Percentiles rank a stretch among this genome's conserved stretches.
These are phyloP conservation scores for Stictocephala bisonia DNA, from an alignment of 2,888 invertebrate genomes.

Conservation along the genomic window DNA sequence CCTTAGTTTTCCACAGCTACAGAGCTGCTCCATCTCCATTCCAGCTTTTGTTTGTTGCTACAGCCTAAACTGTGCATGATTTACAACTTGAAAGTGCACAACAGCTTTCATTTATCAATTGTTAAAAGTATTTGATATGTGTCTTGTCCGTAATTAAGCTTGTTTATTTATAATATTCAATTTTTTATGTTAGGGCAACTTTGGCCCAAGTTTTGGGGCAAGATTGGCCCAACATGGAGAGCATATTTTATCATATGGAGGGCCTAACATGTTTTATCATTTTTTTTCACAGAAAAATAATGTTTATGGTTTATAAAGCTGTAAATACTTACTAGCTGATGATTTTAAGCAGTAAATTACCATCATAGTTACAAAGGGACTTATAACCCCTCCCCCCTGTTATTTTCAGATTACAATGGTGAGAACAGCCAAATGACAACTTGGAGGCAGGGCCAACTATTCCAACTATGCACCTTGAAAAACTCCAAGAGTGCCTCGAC, in stretches of 20 bases:
- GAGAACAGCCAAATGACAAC: conserved; percentile 13
- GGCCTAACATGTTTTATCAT: no score
- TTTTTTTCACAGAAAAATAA: no score
- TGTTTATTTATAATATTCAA: neutral
- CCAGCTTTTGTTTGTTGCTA: neutral
- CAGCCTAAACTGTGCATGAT: neutral
- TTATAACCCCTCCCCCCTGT: neutral
- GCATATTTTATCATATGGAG: no score
- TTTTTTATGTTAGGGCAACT: neutral
- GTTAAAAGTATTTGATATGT: neutral
- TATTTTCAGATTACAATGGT: conserved; percentile 22
- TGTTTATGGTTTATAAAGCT: no score
- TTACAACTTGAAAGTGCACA: neutral
- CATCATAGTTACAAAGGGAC: neutral
- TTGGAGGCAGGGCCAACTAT: conserved; percentile 49
- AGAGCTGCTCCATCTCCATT: conserved; percentile 1
- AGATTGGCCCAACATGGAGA: conserved; percentile 1
- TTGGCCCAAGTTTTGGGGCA: neutral
- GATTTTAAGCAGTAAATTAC: neutral
- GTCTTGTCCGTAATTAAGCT: neutral
- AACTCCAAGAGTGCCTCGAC: conserved; percentile 47
- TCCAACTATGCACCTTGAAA: conserved; percentile 46
- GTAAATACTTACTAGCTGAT: neutral
- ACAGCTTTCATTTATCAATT: neutral
- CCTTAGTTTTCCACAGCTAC: neutral